Percentiles rank a stretch among this genome's conserved stretches.
phyloP scores from a whole-genome alignment of 2,888 invertebrate genomes.

The Temnothorax unifasciatus region DNA sequence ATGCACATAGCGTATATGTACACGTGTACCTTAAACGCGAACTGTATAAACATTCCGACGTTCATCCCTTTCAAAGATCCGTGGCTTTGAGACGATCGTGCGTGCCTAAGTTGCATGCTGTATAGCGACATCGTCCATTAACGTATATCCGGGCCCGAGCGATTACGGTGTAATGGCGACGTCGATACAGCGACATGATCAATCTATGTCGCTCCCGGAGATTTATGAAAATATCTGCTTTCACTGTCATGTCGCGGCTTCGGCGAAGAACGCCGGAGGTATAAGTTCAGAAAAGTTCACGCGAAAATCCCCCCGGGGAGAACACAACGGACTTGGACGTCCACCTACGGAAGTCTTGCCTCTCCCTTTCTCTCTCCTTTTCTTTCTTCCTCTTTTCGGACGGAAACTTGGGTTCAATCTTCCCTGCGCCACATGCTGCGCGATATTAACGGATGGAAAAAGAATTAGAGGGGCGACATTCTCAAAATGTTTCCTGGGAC shows the following conservation, averaged over 20 bases:
- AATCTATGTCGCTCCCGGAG: conserved; percentile 64
- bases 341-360: conserved; percentile 69
- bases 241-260: conserved; percentile 61
- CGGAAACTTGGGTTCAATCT: conserved; percentile 65
- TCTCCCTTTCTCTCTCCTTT: conserved; percentile 27
- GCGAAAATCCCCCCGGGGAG: conserved; percentile 51
- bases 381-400: conserved; percentile 29
- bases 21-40: neutral
- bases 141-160: conserved; percentile 50
- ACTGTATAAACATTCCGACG: neutral
- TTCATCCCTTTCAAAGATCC: neutral
- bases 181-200: conserved; percentile 62
- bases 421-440: conserved; percentile 59
- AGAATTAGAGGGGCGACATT: neutral
- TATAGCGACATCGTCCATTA: conserved; percentile 46
- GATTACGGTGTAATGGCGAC: conserved; percentile 68
- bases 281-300: conserved; percentile 67
- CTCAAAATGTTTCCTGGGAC: conserved; percentile 42
- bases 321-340: conserved; percentile 71
- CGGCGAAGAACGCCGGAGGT: conserved; percentile 58
- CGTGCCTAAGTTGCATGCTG: conserved; percentile 20
- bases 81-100: neutral
- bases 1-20: neutral
- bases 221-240: conserved; percentile 74
- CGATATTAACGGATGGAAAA: conserved; percentile 57